Conservation (phyloP, 2,888 invertebrate genomes). For the Tetropium fuscum region DNA sequence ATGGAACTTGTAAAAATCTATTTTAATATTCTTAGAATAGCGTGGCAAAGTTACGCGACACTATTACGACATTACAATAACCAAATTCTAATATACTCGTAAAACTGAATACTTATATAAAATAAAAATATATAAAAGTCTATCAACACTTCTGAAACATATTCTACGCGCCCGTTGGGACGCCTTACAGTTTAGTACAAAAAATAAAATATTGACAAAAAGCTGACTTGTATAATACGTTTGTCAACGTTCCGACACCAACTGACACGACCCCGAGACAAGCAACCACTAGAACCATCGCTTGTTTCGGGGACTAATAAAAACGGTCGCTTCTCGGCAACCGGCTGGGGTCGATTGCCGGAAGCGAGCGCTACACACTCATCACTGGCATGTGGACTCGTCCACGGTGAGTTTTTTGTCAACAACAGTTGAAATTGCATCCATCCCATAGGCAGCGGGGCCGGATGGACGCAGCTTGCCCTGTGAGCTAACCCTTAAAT, state of each 20-base stretch:
- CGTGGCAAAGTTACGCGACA: too few species aligned
- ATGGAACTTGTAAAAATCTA: constrained; percentile 30
- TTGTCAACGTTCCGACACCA: constrained; percentile 8
- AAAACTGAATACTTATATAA: constrained; percentile 49
- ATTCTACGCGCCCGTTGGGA: constrained; percentile 22
- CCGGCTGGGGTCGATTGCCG: constrained; percentile 1
- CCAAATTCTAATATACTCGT: too few species aligned
- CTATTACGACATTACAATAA: too few species aligned
- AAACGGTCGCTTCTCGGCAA: not conserved
- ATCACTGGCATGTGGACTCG: constrained; percentile 17
- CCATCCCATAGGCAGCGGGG: constrained; percentile 28
- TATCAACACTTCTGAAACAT: constrained; percentile 34
- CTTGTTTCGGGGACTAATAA: constrained; percentile 6
- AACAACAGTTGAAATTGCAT: constrained; percentile 37
- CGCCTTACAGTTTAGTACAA: constrained; percentile 37
- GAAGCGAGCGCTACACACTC: not conserved
- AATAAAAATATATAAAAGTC: constrained; percentile 53
- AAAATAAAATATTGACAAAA: constrained; percentile 45
- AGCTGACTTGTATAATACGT: constrained; percentile 23
- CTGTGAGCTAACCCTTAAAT: constrained; percentile 27
- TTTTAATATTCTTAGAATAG: too few species aligned
- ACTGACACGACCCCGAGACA: constrained; percentile 1
- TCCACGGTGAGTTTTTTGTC: constrained; percentile 38
- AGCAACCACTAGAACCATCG: not conserved
- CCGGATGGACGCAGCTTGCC: constrained; percentile 31